Percentiles rank a stretch among this genome's conserved stretches.
These are phyloP conservation scores for Netelia melanura DNA, from an alignment of 2,888 invertebrate genomes.

Conservation along the genomic window DNA sequence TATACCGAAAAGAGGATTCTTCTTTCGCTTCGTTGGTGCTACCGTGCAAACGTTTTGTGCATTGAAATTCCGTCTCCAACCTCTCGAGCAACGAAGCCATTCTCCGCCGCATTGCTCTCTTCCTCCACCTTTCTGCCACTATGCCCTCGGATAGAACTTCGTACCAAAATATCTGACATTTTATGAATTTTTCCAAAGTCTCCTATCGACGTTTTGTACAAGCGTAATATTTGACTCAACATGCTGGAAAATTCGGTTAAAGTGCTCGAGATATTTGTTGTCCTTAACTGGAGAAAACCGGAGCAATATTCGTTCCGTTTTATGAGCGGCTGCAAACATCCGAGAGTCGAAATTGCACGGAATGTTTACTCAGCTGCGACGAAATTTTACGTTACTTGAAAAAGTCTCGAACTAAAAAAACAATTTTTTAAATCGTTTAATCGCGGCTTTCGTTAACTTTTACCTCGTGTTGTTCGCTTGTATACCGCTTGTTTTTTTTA, in stretches of 20 bases:
- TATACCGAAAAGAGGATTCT: constrained; percentile 24
- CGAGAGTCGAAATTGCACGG: too few species aligned
- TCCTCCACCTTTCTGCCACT: neutral
- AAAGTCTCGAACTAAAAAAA: too few species aligned
- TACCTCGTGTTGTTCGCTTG: too few species aligned
- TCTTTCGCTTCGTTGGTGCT: constrained; percentile 12
- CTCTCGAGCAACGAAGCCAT: constrained; percentile 55
- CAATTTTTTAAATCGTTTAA: too few species aligned
- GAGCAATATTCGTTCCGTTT: too few species aligned
- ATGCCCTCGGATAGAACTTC: neutral
- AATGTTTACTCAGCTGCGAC: too few species aligned
- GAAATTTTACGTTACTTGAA: too few species aligned
- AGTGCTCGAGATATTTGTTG: constrained; percentile 15
- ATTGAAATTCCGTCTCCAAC: constrained; percentile 55
- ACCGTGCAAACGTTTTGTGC: constrained; percentile 36
- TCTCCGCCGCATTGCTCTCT: constrained; percentile 38
- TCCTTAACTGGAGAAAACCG: neutral
- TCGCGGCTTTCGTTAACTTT: too few species aligned
- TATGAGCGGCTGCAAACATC: too few species aligned
- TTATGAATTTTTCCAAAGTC: constrained; percentile 43
- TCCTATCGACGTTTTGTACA: neutral
- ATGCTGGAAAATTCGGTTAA: constrained; percentile 27
- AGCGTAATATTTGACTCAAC: neutral
- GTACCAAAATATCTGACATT: constrained; percentile 38
- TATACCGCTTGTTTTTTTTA: constrained; percentile 4